Percentiles rank a stretch among this genome's conserved stretches.
Evolutionary conservation across 2,113 vertebrate genomes (phyloP).

Genomic region (Chlamydotis undulata): DNA sequence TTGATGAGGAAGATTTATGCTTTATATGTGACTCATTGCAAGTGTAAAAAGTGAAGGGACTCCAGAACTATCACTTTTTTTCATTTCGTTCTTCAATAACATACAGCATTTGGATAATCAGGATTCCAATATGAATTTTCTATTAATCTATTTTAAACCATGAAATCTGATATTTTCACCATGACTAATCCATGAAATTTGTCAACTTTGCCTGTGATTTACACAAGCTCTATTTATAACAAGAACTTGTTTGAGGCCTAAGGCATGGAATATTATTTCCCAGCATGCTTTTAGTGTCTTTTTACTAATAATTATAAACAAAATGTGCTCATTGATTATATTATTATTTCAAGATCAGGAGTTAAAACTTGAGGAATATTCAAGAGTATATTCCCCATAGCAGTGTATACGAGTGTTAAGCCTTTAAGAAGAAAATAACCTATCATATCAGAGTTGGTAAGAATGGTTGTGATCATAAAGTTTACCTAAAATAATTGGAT

Average conservation of each 20-base stretch:
- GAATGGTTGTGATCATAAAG: conserved; percentile 69
- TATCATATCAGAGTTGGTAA: conserved; percentile 54
- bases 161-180: conserved; percentile 75
- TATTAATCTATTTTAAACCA: conserved; percentile 72
- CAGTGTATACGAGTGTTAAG: conserved; percentile 32
- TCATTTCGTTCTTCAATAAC: conserved; percentile 11
- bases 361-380: conserved; percentile 40
- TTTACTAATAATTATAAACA: conserved; percentile 61
- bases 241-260: conserved; percentile 54
- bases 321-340: conserved; percentile 30
- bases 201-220: conserved; percentile 74
- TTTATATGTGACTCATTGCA: background rate
- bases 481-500: conserved; percentile 74
- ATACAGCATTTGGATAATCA: conserved; percentile 38
- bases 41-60: background rate
- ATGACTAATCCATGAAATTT: conserved; percentile 79
- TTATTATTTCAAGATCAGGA: conserved; percentile 57
- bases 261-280: conserved; percentile 58
- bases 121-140: conserved; percentile 71
- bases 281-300: conserved; percentile 58
- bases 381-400: conserved; percentile 27
- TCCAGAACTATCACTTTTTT: background rate
- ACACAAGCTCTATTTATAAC: conserved; percentile 68
- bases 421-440: conserved; percentile 51
- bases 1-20: background rate